These are phyloP conservation scores for Nannobrachium achirus DNA, from an alignment of 2,113 vertebrate genomes.

Conservation along the genomic window DNA sequence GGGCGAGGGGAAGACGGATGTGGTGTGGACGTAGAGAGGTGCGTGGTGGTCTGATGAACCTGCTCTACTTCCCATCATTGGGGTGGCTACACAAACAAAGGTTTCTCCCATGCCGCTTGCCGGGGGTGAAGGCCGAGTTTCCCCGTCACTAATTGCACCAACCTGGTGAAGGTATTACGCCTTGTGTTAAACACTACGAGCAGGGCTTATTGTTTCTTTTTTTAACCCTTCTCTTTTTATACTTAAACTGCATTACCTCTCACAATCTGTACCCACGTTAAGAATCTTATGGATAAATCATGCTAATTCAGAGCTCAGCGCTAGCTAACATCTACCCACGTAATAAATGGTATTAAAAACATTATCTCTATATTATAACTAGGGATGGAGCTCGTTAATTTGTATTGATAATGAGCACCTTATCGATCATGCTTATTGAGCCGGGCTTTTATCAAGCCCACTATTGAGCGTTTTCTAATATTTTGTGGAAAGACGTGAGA, in stretches of 20 bases:
- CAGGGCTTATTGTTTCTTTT: constrained; percentile 4
- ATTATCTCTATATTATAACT: too few relatives aligned
- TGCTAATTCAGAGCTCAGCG: too few relatives aligned
- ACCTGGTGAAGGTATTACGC: constrained; percentile 14
- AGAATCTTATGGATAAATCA: too few relatives aligned
- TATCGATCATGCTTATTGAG: too few relatives aligned
- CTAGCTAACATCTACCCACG: too few relatives aligned
- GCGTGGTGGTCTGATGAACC: constrained; percentile 45
- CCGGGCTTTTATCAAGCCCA: too few relatives aligned
- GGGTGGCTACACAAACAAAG: constrained; percentile 20
- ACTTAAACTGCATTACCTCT: not conserved
- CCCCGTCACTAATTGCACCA: constrained; percentile 22
- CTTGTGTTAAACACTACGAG: not conserved
- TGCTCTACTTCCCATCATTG: constrained; percentile 25
- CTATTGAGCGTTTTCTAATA: too few relatives aligned
- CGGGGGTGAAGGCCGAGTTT: not conserved
- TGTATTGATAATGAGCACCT: too few relatives aligned
- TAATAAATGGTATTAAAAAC: too few relatives aligned
- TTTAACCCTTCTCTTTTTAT: not conserved
- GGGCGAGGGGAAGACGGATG: constrained; percentile 67
- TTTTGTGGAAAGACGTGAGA: too few relatives aligned
- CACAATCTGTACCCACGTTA: not conserved
- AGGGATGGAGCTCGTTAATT: too few relatives aligned
- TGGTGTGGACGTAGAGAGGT: constrained; percentile 45
- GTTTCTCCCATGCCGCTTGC: not conserved